A percentile compares a stretch with the other conserved stretches of the same genome.
These are phyloP conservation scores for Oncorhynchus tshawytscha DNA, from an alignment of 2,113 vertebrate species.

Conservation along the genomic window DNA sequence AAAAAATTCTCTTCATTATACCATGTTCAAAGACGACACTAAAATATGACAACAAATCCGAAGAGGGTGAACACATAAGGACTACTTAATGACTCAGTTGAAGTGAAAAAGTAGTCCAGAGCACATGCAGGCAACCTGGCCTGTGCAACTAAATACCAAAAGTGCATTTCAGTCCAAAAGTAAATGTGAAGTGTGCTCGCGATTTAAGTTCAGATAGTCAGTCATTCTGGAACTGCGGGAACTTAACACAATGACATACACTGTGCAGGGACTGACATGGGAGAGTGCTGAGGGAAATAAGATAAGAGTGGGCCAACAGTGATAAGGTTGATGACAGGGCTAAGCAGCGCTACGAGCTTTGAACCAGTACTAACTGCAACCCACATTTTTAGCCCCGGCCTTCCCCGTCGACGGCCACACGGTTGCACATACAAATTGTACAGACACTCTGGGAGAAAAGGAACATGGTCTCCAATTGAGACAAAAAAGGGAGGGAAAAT, in stretches of 20 bases:
- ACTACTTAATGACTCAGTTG: not conserved
- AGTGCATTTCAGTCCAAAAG: not conserved
- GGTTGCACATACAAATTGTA: not conserved
- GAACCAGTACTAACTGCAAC: not conserved
- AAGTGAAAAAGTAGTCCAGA: not conserved
- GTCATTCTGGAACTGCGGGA: not conserved
- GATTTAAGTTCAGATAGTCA: constrained; percentile 8
- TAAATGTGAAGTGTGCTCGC: not conserved
- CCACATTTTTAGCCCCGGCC: not conserved
- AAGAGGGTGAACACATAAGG: not conserved
- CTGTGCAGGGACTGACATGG: not conserved
- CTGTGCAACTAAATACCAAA: not conserved
- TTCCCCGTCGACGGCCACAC: not conserved
- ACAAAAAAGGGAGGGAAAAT: constrained; percentile 31
- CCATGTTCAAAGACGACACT: too few relatives aligned
- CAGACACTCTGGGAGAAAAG: not conserved
- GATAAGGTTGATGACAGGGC: not conserved
- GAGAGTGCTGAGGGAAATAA: not conserved
- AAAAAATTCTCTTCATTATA: not conserved
- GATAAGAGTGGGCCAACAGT: not conserved
- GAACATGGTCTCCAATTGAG: constrained; percentile 22
- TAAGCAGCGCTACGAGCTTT: not conserved
- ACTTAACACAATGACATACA: constrained; percentile 9
- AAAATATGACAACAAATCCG: not conserved
- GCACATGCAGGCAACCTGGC: not conserved